These are phyloP conservation scores for Lepus europaeus DNA, from an alignment of 2,113 vertebrate species.

Conservation along the genomic window DNA sequence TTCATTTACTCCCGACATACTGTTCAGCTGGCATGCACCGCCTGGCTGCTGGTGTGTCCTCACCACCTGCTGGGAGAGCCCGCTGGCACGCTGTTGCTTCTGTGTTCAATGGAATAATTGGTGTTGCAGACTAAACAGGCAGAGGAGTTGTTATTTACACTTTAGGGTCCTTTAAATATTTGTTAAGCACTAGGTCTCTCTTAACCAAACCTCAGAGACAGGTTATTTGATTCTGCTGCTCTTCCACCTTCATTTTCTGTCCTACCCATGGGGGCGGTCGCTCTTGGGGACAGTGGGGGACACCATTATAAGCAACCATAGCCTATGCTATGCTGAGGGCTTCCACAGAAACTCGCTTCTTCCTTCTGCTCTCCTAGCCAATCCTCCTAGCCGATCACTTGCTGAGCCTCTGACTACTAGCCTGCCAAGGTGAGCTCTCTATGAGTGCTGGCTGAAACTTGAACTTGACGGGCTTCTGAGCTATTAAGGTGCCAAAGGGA, in stretches of 20 bases:
- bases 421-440: not conserved
- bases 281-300: not conserved
- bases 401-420: not conserved
- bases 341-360: not conserved
- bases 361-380: not conserved
- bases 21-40: not conserved
- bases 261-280: not conserved
- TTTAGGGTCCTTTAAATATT: conserved; percentile 12
- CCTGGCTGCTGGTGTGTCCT: not conserved
- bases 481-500: not conserved
- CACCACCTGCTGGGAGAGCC: not conserved
- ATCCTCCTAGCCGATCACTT: not conserved
- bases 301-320: not conserved
- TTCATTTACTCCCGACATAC: not conserved
- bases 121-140: not conserved
- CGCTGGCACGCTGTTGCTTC: not conserved
- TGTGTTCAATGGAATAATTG: not conserved
- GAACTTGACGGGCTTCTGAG: not conserved
- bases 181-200: conserved; percentile 24
- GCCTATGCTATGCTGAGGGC: not conserved
- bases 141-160: not conserved
- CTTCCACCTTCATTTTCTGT: not conserved
- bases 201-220: not conserved
- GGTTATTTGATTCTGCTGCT: not conserved
- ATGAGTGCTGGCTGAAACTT: not conserved